Evolutionary conservation across 2,888 invertebrate genomes (phyloP), one percentile per base, ranked within the genome.

Genomic region (Lochmaea capreae): DNA sequence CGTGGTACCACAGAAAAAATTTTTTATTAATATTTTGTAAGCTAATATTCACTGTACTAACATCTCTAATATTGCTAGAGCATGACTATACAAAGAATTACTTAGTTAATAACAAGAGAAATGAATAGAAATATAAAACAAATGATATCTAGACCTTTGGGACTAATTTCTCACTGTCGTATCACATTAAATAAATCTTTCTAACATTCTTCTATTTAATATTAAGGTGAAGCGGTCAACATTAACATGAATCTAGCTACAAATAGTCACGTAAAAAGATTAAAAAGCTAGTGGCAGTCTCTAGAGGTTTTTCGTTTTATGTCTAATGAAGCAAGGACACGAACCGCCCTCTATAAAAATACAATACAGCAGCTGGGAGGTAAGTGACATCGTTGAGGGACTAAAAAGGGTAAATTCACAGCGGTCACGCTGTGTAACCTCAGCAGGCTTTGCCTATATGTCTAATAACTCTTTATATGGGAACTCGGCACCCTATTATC

Each of bases 401-500:
- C 70, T 66, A 49, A 70, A 70, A 73, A 70, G 73, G 73, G 73
- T 73, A 70, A 73, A 73, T 73, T 73, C 65, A 58, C 66, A 70
- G 73, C 73, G 73, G 73, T 73, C 73, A 73, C 70, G 73, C 73
- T 73, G 70, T 66, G 73, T 73, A 70, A 73, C 69, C 73, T 73
- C 70, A 66, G 66, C 39, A 61, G 71, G 43, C 58, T 71, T 65
- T 46, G 46, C 58, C 61, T 69, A 70, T 73, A 52, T 73, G 65
- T 65, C 67, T 73, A 73, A 73, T 73, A 72, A 67, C 57, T 67
- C 67, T 72, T 68, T 73, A 73, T 73, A 43, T 46, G 72, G 39
- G 68, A 73, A 52, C 52, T 62, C 42, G 16, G 71, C 43, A 58
- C 65, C 71, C 65, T 71, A 65, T 71, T 71, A 65, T 57, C 12